Conservation (phyloP, 2,797 vertebrate genomes). For the Diplodus puntazzo region DNA sequence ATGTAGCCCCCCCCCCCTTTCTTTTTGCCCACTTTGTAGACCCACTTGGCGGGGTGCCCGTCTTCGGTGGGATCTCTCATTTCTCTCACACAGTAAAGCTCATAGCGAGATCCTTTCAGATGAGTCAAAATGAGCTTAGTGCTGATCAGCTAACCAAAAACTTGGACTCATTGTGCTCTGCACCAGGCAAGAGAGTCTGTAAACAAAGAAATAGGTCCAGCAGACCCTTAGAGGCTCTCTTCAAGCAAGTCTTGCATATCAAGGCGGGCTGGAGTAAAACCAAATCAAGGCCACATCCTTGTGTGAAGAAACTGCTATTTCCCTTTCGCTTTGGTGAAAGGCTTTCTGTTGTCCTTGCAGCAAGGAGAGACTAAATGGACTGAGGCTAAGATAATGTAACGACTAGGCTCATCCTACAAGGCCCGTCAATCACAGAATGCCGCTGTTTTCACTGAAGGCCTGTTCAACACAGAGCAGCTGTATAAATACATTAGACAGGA, state of each 20-base stretch:
- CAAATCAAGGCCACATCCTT: slow-evolving; percentile 52
- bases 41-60: slow-evolving; percentile 57
- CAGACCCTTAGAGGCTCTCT: slow-evolving; percentile 32
- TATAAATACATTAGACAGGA: slow-evolving; percentile 82
- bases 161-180: slow-evolving; percentile 46
- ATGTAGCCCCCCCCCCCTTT: slow-evolving; percentile 5
- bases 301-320: slow-evolving; percentile 47
- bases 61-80: slow-evolving; percentile 56
- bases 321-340: slow-evolving; percentile 31
- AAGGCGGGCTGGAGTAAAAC: slow-evolving; percentile 36
- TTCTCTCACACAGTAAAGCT: slow-evolving; percentile 63
- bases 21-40: slow-evolving; percentile 42
- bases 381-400: slow-evolving; percentile 66
- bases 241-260: slow-evolving; percentile 40
- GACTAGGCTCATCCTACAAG: slow-evolving; percentile 73
- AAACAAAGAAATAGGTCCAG: slow-evolving; percentile 42
- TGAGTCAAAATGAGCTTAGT: slow-evolving; percentile 71
- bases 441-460: slow-evolving; percentile 72
- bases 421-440: slow-evolving; percentile 80
- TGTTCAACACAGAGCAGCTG: slow-evolving; percentile 80
- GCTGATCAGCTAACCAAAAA: slow-evolving; percentile 70
- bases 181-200: slow-evolving; percentile 40
- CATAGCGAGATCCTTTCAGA: slow-evolving; percentile 60
- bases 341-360: slow-evolving; percentile 56
- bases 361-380: slow-evolving; percentile 57